Evolutionary conservation across 2,888 invertebrate species (phyloP), one percentile per base, ranked within the genome.

Genomic region (Eristalis arbustorum): DNA sequence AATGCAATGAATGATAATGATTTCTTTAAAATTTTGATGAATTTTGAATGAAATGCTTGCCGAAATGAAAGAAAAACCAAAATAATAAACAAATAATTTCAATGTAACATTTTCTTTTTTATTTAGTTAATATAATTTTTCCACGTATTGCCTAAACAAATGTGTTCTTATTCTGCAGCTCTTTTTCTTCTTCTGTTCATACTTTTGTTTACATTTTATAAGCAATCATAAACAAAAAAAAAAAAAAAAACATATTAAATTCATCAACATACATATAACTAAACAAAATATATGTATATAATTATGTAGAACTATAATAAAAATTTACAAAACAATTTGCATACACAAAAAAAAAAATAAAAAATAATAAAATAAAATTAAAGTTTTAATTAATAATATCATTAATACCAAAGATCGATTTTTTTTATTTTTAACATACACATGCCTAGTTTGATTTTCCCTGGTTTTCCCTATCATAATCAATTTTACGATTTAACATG

Each of bases 201-300:
- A 67, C 62, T 67, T 40, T 73, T 81, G 5, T 61, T 73, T 49
- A 23, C 49, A 49, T 68, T 73, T n/a, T 76, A 13, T 72, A 79
- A 83, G 87, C 75, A 79, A 74, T 75, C 75, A 85, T 72, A 81
- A 87, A 83, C 78, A 88, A 84, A 31, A 84, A 84, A 72, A 85
- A 68, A 81, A 87, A 83, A 74, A 88, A 84, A 31, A 84, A 84
- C 79, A 72, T 82, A 78, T 84, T 88, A 88, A 88, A 88, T 88
- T 88, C 88, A 88, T 88, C 88, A 88, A 88, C 88, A 80, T 72
- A 66, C 84, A 80, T 72, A 66, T 67, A 83, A 76, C 73, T 75
- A 63, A 88, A 61, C 57, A 61, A 31, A 69, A 61, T 62, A 57
- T 68, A 68, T 63, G 42, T 3, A 61, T 34, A 68, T 49, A 18